These are phyloP conservation scores for Nymphalis io DNA, from an alignment of 1,140 invertebrate genomes.

Conservation along the genomic window DNA sequence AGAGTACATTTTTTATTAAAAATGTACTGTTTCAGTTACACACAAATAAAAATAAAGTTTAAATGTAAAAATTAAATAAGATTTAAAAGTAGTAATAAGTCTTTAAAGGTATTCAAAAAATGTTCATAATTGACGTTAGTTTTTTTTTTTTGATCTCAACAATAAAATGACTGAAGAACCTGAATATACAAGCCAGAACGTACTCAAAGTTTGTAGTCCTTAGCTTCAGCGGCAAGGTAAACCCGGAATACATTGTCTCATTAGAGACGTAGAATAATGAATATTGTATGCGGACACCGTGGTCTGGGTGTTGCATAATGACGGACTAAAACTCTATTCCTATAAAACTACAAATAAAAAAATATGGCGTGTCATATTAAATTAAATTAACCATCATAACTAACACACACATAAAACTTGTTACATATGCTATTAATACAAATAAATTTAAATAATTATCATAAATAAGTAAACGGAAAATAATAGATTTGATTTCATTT, in stretches of 20 bases:
- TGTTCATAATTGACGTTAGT: no score
- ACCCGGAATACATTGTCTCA: constrained; percentile 65
- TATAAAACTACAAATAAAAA: constrained; percentile 3
- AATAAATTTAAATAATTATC: no score
- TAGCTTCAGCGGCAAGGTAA: constrained; percentile 45
- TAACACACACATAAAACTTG: no score
- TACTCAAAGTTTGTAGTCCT: constrained; percentile 36
- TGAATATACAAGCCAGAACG: constrained; percentile 26
- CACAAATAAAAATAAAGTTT: no score
- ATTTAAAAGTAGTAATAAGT: no score
- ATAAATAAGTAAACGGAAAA: no score
- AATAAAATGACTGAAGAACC: constrained; percentile 9
- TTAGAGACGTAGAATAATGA: constrained; percentile 55
- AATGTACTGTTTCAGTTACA: no score
- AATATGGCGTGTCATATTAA: background rate
- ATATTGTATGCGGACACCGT: constrained; percentile 52
- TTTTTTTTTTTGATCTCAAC: background rate
- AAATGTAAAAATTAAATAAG: no score
- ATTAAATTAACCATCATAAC: background rate
- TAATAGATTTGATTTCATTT: no score
- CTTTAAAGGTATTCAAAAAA: background rate
- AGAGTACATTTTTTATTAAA: no score
- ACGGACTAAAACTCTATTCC: constrained; percentile 21
- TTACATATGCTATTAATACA: no score
- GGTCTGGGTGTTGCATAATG: constrained; percentile 49